Conservation (phyloP, 2,797 vertebrate species). For the Coregonus suidteri region DNA sequence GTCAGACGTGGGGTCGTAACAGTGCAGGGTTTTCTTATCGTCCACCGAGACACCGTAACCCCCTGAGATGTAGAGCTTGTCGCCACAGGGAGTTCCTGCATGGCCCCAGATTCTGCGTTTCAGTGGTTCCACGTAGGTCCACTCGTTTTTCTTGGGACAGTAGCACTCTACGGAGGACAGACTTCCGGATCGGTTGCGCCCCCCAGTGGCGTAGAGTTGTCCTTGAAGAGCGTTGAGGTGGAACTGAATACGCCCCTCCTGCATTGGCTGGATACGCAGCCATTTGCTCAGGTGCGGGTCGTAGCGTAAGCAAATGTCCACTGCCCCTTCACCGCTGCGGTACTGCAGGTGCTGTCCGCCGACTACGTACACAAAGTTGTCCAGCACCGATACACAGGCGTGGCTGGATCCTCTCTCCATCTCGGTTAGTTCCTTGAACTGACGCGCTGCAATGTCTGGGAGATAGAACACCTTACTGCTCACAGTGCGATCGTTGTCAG, state of each 20-base stretch:
- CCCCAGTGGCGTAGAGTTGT: slow-evolving; percentile 89
- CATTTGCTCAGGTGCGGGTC: slow-evolving; percentile 92
- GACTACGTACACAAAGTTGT: slow-evolving; percentile 93
- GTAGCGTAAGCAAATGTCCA: slow-evolving; percentile 88
- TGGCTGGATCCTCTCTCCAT: slow-evolving; percentile 95
- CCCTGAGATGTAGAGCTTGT: slow-evolving; percentile 88
- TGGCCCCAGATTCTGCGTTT: slow-evolving; percentile 98
- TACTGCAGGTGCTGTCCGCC: slow-evolving; percentile 96
- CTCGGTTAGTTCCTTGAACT: slow-evolving; percentile 90
- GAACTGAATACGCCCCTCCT: slow-evolving; percentile 95
- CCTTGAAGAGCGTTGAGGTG: slow-evolving; percentile 86
- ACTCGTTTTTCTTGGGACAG: slow-evolving; percentile 89
- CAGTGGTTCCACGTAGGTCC: slow-evolving; percentile 87
- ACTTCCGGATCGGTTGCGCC: slow-evolving; percentile 93
- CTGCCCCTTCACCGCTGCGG: slow-evolving; percentile 93
- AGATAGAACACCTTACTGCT: slow-evolving; percentile 88
- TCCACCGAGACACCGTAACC: slow-evolving; percentile 94
- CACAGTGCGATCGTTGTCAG: slow-evolving; percentile 91
- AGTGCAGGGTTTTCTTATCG: slow-evolving; percentile 93
- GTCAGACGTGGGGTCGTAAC: slow-evolving; percentile 83
- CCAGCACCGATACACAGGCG: slow-evolving; percentile 88
- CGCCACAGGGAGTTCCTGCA: slow-evolving; percentile 81
- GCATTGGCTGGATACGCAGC: slow-evolving; percentile 92
- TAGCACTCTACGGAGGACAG: slow-evolving; percentile 93
- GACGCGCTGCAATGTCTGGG: slow-evolving; percentile 77